Percentiles rank a stretch among this genome's conserved stretches.
Evolutionary conservation across 2,888 invertebrate genomes (phyloP).

Genomic region (Chalcis sispes): DNA sequence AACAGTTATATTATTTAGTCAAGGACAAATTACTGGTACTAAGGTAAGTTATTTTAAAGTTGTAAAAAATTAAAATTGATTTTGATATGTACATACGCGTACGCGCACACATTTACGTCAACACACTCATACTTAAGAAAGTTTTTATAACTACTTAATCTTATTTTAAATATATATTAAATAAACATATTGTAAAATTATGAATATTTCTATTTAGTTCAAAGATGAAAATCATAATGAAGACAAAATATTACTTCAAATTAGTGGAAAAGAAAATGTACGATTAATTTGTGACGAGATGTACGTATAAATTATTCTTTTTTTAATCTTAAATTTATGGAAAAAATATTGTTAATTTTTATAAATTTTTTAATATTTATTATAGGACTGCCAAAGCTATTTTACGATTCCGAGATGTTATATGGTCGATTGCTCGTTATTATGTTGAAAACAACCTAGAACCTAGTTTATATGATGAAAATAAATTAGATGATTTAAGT

Average conservation of each 20-base stretch:
- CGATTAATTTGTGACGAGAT: slow-evolving; percentile 72
- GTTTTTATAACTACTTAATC: not conserved
- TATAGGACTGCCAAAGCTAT: slow-evolving; percentile 78
- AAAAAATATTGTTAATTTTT: slow-evolving; percentile 23
- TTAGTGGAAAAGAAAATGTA: slow-evolving; percentile 61
- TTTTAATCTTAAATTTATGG: too few relatives aligned
- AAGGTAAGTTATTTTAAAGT: slow-evolving; percentile 61
- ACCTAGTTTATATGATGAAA: too few relatives aligned
- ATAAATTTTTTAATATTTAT: slow-evolving; percentile 61
- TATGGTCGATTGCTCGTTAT: slow-evolving; percentile 77
- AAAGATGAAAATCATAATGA: slow-evolving; percentile 38
- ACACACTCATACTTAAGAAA: too few relatives aligned
- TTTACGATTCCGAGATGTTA: slow-evolving; percentile 76
- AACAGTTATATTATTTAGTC: slow-evolving; percentile 79
- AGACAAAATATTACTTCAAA: slow-evolving; percentile 44
- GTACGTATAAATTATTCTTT: slow-evolving; percentile 66
- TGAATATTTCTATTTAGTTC: slow-evolving; percentile 36
- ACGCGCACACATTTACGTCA: too few relatives aligned
- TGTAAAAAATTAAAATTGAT: not conserved
- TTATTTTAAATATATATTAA: not conserved
- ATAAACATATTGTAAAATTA: slow-evolving; percentile 4
- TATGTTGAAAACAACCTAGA: slow-evolving; percentile 76
- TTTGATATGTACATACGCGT: too few relatives aligned
- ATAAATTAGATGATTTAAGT: not conserved
- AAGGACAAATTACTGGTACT: slow-evolving; percentile 61